These are phyloP conservation scores for Tethya wilhelma DNA, from an alignment of 37 sponge, comb jelly and placozoan genomes.

Conservation along the genomic window DNA sequence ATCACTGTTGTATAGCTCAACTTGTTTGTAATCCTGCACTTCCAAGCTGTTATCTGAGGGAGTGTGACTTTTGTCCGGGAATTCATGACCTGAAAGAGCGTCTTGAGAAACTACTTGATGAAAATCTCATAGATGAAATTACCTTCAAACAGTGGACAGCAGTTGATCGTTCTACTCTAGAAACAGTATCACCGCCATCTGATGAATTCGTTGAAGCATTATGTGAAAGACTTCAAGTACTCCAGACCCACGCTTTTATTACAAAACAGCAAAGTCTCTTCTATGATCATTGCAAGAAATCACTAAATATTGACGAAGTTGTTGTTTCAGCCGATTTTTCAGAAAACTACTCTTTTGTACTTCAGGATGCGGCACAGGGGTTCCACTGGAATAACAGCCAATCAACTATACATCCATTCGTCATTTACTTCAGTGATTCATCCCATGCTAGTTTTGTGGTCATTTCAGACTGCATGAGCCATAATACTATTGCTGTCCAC, in stretches of 20 bases:
- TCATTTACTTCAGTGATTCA: slow-evolving; percentile 26
- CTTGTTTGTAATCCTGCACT: slow-evolving; percentile 15
- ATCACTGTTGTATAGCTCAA: slow-evolving; percentile 14
- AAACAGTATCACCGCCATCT: slow-evolving; percentile 1
- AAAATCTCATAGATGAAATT: slow-evolving; percentile 8
- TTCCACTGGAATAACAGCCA: slow-evolving; percentile 57
- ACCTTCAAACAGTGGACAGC: slow-evolving; percentile 8
- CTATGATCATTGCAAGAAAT: background rate
- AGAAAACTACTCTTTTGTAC: slow-evolving; percentile 53
- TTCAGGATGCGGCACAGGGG: slow-evolving; percentile 54
- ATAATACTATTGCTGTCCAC: slow-evolving; percentile 58
- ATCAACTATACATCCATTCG: slow-evolving; percentile 38
- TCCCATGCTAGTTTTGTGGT: slow-evolving; percentile 44
- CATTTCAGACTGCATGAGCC: slow-evolving; percentile 40
- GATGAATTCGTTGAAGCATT: slow-evolving; percentile 32
- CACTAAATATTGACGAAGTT: slow-evolving; percentile 17
- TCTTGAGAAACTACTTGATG: background rate
- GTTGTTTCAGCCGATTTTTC: slow-evolving; percentile 42
- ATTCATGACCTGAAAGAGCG: slow-evolving; percentile 7
- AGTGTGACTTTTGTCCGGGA: slow-evolving; percentile 24
- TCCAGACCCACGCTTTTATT: slow-evolving; percentile 12
- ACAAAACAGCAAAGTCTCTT: slow-evolving; percentile 31
- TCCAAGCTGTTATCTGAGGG: slow-evolving; percentile 18
- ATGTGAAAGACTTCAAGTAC: slow-evolving; percentile 22
- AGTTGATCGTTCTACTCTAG: slow-evolving; percentile 36